Base-by-base conservation (phyloP, 2,888 invertebrate species). In the Nomada hirtipes region DNA sequence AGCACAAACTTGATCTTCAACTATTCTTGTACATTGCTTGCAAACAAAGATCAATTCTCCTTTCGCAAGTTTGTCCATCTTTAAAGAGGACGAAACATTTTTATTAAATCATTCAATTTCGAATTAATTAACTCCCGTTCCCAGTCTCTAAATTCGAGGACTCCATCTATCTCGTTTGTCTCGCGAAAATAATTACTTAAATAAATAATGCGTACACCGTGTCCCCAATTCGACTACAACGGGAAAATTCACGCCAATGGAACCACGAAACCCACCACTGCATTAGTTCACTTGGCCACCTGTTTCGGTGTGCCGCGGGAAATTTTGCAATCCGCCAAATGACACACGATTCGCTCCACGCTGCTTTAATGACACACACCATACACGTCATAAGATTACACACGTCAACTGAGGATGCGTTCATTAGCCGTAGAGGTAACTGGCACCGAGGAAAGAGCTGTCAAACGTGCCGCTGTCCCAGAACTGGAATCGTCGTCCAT, bases 351-450 rank as follows among this genome's bases (percentile, higher is more conserved):
- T 29, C 52, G 68, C 53, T 11, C 18, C 47, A 18, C 57, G 18
- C 23, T 2, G 42, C 44, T 20, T 73, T 79, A 75, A 83, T 76
- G 84, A 84, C 29, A 65, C 73, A n/a, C 13, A 20, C 44, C 72
- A 63, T 71, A 69, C 57, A 42, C 76, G 79, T 85, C 75, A 72
- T 47, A 76, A 57, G 68, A 82, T 86, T 76, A 70, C 70, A 72
- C 61, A 63, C 61, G 47, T 77, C 9, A 72, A 88, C 84, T 70
- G 73, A 85, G 74, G 74, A 88, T 84, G 63, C 74, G 79, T 83
- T 84, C 59, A 55, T 85, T 85, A 90, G 86, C 81, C 72, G 79
- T 84, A 81, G 89, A 89, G 85, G 86, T 87, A 83, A 90, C 70
- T 81, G 83, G 74, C 82, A 83, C 74, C 73, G 87, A 86, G 70